Percentiles rank a stretch among this genome's conserved stretches.
Evolutionary conservation across 2,888 invertebrate genomes (phyloP).

Genomic region (Thymelicus acteon): DNA sequence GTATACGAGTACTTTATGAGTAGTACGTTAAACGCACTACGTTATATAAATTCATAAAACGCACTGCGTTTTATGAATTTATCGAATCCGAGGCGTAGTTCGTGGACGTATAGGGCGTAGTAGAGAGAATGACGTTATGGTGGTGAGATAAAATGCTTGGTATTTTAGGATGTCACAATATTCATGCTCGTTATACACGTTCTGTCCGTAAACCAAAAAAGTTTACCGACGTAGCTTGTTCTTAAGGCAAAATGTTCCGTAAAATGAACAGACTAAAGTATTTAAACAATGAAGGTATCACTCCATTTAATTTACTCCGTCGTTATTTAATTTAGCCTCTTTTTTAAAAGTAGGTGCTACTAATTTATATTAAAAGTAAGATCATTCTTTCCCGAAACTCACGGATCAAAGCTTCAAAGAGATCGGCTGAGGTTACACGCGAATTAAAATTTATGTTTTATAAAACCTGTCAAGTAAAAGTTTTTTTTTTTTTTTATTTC

Average conservation of each 20-base stretch:
- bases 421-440: neutral
- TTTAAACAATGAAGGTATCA: neutral
- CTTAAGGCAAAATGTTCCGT: neutral
- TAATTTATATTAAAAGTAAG: constrained; percentile 4
- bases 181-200: too few relatives aligned
- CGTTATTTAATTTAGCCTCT: constrained; percentile 4
- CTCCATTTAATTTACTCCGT: constrained; percentile 1
- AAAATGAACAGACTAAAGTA: neutral
- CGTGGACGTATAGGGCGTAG: too few relatives aligned
- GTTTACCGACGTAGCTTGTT: too few relatives aligned
- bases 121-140: too few relatives aligned
- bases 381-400: neutral
- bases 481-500: neutral
- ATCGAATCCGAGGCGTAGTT: too few relatives aligned
- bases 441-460: neutral
- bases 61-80: too few relatives aligned
- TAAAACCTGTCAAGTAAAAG: neutral
- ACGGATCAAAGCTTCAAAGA: constrained; percentile 1
- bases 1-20: too few relatives aligned
- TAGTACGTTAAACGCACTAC: too few relatives aligned
- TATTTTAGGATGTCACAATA: too few relatives aligned
- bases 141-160: too few relatives aligned
- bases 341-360: neutral
- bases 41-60: too few relatives aligned
- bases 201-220: too few relatives aligned